Evolutionary conservation across 2,888 invertebrate genomes (phyloP).

Genomic region (Conchocele bisecta): DNA sequence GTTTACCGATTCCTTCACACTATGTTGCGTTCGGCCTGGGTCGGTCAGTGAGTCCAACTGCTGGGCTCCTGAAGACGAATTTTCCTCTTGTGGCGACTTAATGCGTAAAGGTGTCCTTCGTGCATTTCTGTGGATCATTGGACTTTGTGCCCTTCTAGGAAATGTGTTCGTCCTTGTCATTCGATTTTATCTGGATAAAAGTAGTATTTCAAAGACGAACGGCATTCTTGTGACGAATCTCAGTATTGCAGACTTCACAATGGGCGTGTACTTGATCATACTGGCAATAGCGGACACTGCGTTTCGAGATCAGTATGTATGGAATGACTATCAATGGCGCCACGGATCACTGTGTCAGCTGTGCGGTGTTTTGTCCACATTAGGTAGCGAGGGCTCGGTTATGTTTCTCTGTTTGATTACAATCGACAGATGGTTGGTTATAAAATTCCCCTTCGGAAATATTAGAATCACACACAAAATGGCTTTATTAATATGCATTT

Average conservation of each 20-base stretch:
- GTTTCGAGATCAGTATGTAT: constrained; percentile 58
- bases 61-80: constrained; percentile 42
- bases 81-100: constrained; percentile 62
- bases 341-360: constrained; percentile 58
- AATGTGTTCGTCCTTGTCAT: constrained; percentile 34
- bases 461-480: constrained; percentile 61
- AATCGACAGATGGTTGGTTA: constrained; percentile 86
- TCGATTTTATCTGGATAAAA: background rate
- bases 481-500: constrained; percentile 59
- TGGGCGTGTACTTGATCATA: constrained; percentile 22
- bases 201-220: constrained; percentile 4
- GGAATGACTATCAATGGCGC: constrained; percentile 64
- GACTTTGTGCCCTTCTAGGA: constrained; percentile 41
- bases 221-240: constrained; percentile 43
- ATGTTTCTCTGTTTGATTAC: constrained; percentile 86
- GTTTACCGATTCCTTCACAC: constrained; percentile 31
- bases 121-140: constrained; percentile 51
- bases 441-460: constrained; percentile 85
- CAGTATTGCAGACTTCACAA: constrained; percentile 32
- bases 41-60: constrained; percentile 29
- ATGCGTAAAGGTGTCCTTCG: constrained; percentile 46
- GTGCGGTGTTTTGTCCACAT: constrained; percentile 62
- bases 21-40: constrained; percentile 35
- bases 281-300: constrained; percentile 55
- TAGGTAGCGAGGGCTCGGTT: constrained; percentile 86